Conservation (phyloP, 2,113 vertebrate genomes). For the Oncorhynchus kisutch region DNA sequence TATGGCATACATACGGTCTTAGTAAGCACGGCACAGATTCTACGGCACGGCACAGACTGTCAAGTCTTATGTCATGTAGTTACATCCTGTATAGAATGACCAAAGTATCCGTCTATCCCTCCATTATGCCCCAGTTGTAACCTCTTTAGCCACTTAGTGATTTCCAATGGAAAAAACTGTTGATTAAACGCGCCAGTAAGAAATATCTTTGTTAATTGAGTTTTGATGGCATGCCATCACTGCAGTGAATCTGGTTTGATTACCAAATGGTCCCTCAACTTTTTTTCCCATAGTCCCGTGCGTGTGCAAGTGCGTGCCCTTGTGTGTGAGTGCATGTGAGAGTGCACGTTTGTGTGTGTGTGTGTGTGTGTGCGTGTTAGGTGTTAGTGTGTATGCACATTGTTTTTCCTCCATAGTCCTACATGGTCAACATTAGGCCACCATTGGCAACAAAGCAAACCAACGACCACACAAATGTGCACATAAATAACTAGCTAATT, state of each 20-base stretch:
- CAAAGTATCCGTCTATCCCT: neutral
- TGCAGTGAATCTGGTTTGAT: neutral
- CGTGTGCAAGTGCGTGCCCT: too few species aligned
- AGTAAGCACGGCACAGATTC: too few species aligned
- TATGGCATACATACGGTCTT: too few species aligned
- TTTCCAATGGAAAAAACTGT: slow-evolving; percentile 1
- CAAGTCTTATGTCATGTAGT: neutral
- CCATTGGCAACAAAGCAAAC: neutral
- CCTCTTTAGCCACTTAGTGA: neutral
- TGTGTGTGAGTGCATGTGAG: too few species aligned
- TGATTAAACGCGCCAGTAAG: neutral
- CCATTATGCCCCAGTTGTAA: neutral
- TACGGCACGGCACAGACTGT: too few species aligned
- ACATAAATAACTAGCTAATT: neutral
- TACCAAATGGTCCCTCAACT: neutral
- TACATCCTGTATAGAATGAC: neutral
- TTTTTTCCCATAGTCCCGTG: neutral
- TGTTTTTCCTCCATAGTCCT: neutral
- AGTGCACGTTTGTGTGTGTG: too few species aligned
- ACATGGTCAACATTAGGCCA: neutral
- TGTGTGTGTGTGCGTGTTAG: too few species aligned
- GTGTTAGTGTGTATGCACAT: too few species aligned
- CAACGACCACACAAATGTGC: neutral
- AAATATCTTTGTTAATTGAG: neutral
- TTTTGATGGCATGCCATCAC: neutral